Evolutionary conservation across 2,113 vertebrate species (phyloP).

Genomic region (Chamaetylas fuelleborni): DNA sequence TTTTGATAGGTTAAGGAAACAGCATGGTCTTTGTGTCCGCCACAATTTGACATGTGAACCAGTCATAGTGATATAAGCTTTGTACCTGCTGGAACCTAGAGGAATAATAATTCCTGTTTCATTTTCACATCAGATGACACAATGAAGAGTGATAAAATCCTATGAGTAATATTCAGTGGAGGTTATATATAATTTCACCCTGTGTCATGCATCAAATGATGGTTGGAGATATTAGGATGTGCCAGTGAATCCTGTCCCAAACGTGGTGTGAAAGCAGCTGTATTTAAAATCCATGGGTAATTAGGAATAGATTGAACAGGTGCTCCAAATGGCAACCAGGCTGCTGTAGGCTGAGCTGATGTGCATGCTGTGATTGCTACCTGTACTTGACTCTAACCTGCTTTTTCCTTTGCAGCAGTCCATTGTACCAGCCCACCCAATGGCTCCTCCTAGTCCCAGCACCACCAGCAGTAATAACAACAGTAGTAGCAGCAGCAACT

Average conservation of each 20-base stretch:
- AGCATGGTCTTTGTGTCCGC: background rate
- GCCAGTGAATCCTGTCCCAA: background rate
- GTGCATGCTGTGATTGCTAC: background rate
- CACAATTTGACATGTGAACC: background rate
- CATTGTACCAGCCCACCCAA: conserved; percentile 86
- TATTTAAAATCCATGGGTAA: background rate
- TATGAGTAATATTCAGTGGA: background rate
- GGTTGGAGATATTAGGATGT: background rate
- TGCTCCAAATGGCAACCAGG: background rate
- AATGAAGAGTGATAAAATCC: background rate
- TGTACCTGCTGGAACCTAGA: background rate
- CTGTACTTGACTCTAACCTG: background rate
- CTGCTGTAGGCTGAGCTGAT: background rate
- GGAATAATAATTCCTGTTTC: background rate
- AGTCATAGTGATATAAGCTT: background rate
- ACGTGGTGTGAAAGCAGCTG: background rate
- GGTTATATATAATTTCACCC: background rate
- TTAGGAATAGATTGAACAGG: background rate
- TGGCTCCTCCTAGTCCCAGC: conserved; percentile 97
- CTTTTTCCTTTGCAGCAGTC: conserved; percentile 80
- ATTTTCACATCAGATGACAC: background rate
- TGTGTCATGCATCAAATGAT: background rate
- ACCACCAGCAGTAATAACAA: conserved; percentile 95
- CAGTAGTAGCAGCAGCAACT: conserved; percentile 92
- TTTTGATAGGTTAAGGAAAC: background rate